A percentile compares a stretch with the other conserved stretches of the same genome.
Conservation (phyloP, 2,888 invertebrate species). For the Parnassius mnemosyne region DNA sequence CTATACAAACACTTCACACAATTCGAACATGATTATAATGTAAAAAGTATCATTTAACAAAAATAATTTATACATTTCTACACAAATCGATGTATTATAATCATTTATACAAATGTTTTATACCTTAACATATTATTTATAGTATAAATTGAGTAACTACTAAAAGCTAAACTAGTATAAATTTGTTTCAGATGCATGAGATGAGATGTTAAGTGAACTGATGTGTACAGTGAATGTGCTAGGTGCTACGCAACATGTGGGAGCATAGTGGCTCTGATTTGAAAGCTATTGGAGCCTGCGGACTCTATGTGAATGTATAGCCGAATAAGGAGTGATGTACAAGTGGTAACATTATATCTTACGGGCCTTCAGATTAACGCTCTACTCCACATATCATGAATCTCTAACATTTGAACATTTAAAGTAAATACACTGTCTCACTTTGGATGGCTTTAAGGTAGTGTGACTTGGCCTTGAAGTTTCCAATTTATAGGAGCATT, state of each 20-base stretch:
- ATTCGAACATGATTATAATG: no score
- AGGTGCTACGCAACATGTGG: constrained; percentile 64
- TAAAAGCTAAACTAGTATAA: no score
- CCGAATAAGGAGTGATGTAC: constrained; percentile 23
- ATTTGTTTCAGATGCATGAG: constrained; percentile 32
- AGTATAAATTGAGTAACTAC: no score
- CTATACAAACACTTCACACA: no score
- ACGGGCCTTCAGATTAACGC: constrained; percentile 58
- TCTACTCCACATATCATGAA: constrained; percentile 72
- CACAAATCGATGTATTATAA: no score
- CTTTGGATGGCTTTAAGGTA: neutral
- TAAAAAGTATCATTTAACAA: no score
- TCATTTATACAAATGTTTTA: no score
- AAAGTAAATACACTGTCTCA: constrained; percentile 3
- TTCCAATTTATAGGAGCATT: no score
- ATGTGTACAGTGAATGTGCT: constrained; percentile 70
- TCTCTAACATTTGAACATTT: constrained; percentile 41
- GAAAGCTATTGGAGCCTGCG: constrained; percentile 4
- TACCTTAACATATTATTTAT: no score
- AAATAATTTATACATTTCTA: no score
- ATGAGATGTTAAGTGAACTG: constrained; percentile 49
- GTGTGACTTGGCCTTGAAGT: neutral
- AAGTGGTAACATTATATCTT: constrained; percentile 24
- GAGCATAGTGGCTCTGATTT: constrained; percentile 40
- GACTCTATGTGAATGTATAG: constrained; percentile 13